phyloP scores from a whole-genome alignment of 2,113 vertebrate species.

The Pardalotus punctatus region DNA sequence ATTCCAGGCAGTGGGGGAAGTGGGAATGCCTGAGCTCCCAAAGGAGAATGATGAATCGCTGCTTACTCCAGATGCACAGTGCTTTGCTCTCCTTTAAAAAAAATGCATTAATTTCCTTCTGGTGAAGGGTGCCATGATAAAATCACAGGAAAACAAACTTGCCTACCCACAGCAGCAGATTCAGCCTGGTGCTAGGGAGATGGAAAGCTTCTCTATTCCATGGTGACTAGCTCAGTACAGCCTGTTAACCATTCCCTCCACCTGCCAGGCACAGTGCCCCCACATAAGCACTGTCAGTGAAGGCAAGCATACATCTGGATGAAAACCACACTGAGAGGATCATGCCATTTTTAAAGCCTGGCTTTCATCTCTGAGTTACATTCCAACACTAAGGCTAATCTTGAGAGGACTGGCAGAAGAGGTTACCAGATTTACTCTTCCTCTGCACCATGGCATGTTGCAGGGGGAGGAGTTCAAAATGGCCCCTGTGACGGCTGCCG shows the following conservation, averaged over 20 bases:
- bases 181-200: neutral
- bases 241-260: neutral
- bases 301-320: neutral
- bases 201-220: neutral
- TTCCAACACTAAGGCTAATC: neutral
- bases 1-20: neutral
- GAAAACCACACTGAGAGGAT: neutral
- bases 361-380: neutral
- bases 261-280: neutral
- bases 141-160: neutral
- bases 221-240: neutral
- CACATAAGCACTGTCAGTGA: neutral
- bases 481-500: neutral
- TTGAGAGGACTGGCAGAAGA: neutral
- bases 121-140: neutral
- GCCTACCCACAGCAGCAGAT: neutral
- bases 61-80: neutral
- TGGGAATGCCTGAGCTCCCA: neutral
- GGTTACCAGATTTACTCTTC: neutral
- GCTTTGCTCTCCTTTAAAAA: neutral
- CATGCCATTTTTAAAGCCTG: neutral
- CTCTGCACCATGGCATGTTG: slow-evolving; percentile 31
- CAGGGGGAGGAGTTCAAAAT: slow-evolving; percentile 37
- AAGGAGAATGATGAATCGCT: neutral
- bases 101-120: neutral